These are phyloP conservation scores for Lumbricus terrestris DNA, from an alignment of 2,888 invertebrate species.

Conservation along the genomic window DNA sequence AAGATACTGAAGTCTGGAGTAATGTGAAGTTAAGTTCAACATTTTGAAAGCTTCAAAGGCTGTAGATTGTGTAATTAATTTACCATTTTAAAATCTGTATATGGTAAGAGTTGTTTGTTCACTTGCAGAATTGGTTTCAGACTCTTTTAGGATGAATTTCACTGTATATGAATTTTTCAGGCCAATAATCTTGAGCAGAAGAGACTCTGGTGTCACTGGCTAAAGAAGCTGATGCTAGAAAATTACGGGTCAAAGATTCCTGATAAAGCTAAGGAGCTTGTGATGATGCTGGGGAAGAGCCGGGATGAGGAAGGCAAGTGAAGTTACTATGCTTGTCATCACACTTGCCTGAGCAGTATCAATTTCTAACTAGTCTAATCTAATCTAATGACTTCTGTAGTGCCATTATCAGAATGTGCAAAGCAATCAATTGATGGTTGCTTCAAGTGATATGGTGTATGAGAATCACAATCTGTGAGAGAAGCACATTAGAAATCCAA, in stretches of 20 bases:
- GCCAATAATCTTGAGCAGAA: conserved; percentile 81
- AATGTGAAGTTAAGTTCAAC: neutral
- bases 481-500: too few relatives aligned
- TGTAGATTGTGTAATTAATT: neutral
- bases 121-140: neutral
- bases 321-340: neutral
- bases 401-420: too few relatives aligned
- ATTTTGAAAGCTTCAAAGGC: neutral
- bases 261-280: conserved; percentile 88
- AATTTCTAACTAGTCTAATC: neutral
- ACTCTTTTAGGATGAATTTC: neutral
- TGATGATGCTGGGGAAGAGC: conserved; percentile 80
- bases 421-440: too few relatives aligned
- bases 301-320: conserved; percentile 44
- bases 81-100: neutral
- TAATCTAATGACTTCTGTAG: too few relatives aligned
- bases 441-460: too few relatives aligned
- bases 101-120: neutral
- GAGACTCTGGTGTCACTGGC: conserved; percentile 76
- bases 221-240: conserved; percentile 85
- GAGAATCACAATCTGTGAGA: too few relatives aligned
- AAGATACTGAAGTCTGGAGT: neutral
- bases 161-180: conserved; percentile 52
- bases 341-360: neutral
- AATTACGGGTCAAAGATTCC: conserved; percentile 91